Evolutionary conservation across 1,140 invertebrate species (phyloP), one percentile per base, ranked within the genome.

Genomic region (Matsumurasca onukii): DNA sequence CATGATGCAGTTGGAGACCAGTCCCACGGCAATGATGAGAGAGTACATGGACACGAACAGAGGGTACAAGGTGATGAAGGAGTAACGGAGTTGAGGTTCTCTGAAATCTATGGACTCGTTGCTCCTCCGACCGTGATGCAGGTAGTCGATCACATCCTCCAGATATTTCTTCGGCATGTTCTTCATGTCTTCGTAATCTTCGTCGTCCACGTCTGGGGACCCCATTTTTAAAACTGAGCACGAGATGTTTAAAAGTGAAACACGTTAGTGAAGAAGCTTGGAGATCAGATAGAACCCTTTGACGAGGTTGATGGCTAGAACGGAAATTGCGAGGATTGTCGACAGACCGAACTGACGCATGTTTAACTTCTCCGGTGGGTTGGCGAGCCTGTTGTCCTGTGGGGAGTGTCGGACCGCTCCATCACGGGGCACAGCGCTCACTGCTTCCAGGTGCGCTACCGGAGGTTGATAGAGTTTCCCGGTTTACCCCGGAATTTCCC

Each of bases 1-100:
- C 72, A 90, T 83, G 5, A 79, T 78, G 0, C 86, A 70, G 73
- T 91, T 91, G 2, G 83, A 79, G 0, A 84, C 67, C 0, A 84
- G 80, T 0, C 88, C 89, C 2, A 81, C 73, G 2, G 86, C 52
- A 0, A 86, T 82, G 2, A 90, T 76, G 0, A 84, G 12, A 0
- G 83, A 82, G 73, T 90, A 89, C 24, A 89, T 79, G 55, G 87
- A 82, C 30, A 91, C 80, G 68, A 90, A 86, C 1, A 88, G 77
- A 27, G 85, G 86, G 74, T 89, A 89, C 9, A 86, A 78, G 9
- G 78, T 78, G 22, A 76, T 78, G 12, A 87, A 78, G 65, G 82
- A 82, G 0, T 80, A 73, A 13, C 80, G 75, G 1, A 84, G 63
- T 13, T 80, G 77, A 0, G 82, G 80, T 66, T 78, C 73, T 2